phyloP scores from a whole-genome alignment of 23 tunicate species.

The Pegea sp. region DNA sequence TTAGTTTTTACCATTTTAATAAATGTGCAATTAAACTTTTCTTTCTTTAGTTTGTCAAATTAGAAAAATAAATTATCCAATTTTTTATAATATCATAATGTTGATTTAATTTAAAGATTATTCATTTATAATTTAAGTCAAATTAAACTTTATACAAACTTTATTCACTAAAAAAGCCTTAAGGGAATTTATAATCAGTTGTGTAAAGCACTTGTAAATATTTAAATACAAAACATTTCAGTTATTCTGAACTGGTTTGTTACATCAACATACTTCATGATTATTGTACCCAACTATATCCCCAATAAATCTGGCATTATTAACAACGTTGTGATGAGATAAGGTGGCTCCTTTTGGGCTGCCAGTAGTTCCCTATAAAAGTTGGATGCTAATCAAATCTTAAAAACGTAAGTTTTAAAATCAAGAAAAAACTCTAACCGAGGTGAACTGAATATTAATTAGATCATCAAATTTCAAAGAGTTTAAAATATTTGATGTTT shows the following conservation, averaged over 20 bases:
- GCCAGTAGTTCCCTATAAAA: conserved; percentile 82
- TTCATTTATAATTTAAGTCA: no score
- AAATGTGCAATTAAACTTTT: no score
- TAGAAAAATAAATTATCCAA: no score
- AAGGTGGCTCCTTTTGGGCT: conserved; percentile 93
- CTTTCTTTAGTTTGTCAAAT: no score
- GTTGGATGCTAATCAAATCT: not conserved
- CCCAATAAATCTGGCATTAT: conserved; percentile 66
- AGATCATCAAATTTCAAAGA: conserved; percentile 48
- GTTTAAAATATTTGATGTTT: conserved; percentile 23
- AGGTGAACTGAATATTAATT: conserved; percentile 89
- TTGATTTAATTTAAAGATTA: no score
- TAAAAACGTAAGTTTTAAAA: not conserved
- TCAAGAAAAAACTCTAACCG: conserved; percentile 11
- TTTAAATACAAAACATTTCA: no score
- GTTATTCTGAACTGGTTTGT: not conserved
- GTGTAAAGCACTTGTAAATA: no score
- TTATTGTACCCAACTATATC: conserved; percentile 22
- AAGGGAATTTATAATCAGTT: no score
- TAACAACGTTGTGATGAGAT: conserved; percentile 73
- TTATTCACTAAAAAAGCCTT: no score
- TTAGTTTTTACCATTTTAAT: no score
- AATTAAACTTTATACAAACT: no score
- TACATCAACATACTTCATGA: conserved; percentile 1
- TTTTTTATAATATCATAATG: no score